Evolutionary conservation across 2,888 invertebrate species (phyloP).

Genomic region (Ormyrus pomaceus): DNA sequence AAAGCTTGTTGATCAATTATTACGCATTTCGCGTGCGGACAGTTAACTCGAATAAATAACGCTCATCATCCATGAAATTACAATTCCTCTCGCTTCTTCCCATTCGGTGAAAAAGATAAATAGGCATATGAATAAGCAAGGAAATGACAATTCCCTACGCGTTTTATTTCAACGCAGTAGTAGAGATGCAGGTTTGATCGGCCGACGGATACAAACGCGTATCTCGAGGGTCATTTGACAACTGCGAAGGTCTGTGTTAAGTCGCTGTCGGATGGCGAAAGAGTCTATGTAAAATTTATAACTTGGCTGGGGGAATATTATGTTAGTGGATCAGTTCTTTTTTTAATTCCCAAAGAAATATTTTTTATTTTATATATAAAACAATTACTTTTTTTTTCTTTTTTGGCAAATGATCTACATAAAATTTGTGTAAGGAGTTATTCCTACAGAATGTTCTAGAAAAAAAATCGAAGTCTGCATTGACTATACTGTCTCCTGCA

Average conservation of each 20-base stretch:
- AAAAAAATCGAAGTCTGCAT: no score
- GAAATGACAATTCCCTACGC: conserved; percentile 22
- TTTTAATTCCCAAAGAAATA: no score
- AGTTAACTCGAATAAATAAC: background rate
- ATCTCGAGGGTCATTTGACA: conserved; percentile 69
- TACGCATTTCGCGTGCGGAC: no score
- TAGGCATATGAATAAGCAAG: conserved; percentile 17
- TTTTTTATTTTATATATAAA: no score
- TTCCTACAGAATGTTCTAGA: no score
- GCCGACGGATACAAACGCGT: conserved; percentile 36
- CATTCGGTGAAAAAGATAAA: background rate
- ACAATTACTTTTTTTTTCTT: no score
- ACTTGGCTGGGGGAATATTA: no score
- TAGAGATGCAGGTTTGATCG: conserved; percentile 24
- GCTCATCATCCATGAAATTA: conserved; percentile 1
- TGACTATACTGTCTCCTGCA: no score
- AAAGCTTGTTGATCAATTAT: no score
- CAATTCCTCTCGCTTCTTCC: background rate
- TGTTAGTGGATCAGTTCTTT: no score
- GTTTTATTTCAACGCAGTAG: conserved; percentile 8
- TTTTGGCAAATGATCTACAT: no score
- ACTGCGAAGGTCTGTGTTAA: conserved; percentile 46
- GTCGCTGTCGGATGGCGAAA: background rate
- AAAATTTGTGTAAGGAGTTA: no score
- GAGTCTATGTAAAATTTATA: conserved; percentile 30